Evolutionary conservation across 2,888 invertebrate species (phyloP).

Genomic region (Melanchra persicariae): DNA sequence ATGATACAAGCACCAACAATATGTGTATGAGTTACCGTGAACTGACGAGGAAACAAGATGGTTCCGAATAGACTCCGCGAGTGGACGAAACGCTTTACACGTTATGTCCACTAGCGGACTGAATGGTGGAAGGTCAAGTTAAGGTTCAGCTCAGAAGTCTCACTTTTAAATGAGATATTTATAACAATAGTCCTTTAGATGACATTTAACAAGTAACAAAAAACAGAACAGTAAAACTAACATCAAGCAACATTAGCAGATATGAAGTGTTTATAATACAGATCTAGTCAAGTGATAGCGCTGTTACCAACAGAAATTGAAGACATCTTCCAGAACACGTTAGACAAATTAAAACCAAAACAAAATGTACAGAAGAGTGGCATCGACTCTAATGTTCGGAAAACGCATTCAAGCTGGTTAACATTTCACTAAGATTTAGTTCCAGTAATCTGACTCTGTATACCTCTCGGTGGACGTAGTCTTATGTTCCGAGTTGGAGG

Average conservation of each 20-base stretch:
- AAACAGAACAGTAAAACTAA: conserved; percentile 63
- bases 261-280: conserved; percentile 65
- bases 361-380: conserved; percentile 45
- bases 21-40: conserved; percentile 48
- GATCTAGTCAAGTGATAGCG: conserved; percentile 59
- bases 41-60: conserved; percentile 51
- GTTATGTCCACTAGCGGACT: conserved; percentile 35
- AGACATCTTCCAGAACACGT: conserved; percentile 59
- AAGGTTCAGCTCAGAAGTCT: conserved; percentile 38
- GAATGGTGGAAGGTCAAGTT: conserved; percentile 27
- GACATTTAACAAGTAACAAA: conserved; percentile 52
- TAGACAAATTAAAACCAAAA: conserved; percentile 42
- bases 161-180: conserved; percentile 34
- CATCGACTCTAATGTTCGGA: conserved; percentile 54
- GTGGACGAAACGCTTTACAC: conserved; percentile 35
- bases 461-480: conserved; percentile 83
- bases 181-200: conserved; percentile 33
- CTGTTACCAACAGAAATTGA: conserved; percentile 52
- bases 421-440: conserved; percentile 36
- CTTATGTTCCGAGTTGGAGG: conserved; percentile 80
- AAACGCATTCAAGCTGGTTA: conserved; percentile 67
- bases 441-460: conserved; percentile 30
- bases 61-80: conserved; percentile 49
- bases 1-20: conserved; percentile 64
- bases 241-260: conserved; percentile 71